Evolutionary conservation across 2,797 vertebrate genomes (phyloP).

Genomic region (Brotula barbata): DNA sequence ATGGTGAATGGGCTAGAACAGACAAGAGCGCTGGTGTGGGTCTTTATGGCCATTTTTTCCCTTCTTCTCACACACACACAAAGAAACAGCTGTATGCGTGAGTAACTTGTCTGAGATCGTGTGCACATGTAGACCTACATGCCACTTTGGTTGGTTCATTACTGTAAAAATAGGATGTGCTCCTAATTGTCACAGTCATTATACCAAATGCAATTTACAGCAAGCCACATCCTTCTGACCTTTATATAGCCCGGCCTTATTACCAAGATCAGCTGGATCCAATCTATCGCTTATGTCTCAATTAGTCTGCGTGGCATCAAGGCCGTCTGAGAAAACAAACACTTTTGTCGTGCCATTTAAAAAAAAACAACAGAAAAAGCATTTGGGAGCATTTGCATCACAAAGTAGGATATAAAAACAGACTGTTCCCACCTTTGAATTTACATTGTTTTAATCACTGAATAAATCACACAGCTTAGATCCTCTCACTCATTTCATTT

Average conservation of each 20-base stretch:
- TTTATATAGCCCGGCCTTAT: constrained; percentile 61
- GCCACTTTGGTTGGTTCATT: constrained; percentile 22
- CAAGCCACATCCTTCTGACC: constrained; percentile 67
- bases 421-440: constrained; percentile 67
- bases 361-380: constrained; percentile 44
- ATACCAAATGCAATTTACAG: constrained; percentile 67
- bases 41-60: no score
- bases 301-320: constrained; percentile 67
- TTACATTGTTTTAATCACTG: constrained; percentile 62
- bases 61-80: background rate
- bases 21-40: no score
- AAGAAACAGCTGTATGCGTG: background rate
- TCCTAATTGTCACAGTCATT: constrained; percentile 57
- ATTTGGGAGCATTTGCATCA: constrained; percentile 60
- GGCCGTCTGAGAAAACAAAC: constrained; percentile 68
- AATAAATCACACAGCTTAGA: constrained; percentile 56
- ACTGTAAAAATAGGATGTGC: constrained; percentile 53
- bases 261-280: constrained; percentile 62
- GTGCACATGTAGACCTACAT: constrained; percentile 18
- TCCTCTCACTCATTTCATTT: no score
- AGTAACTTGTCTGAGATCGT: constrained; percentile 18
- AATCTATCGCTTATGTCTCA: constrained; percentile 65
- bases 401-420: constrained; percentile 62
- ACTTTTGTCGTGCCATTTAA: constrained; percentile 46
- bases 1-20: no score